Evolutionary conservation across 2,113 vertebrate species (phyloP).

Genomic region (Corythornis madagascariensis): DNA sequence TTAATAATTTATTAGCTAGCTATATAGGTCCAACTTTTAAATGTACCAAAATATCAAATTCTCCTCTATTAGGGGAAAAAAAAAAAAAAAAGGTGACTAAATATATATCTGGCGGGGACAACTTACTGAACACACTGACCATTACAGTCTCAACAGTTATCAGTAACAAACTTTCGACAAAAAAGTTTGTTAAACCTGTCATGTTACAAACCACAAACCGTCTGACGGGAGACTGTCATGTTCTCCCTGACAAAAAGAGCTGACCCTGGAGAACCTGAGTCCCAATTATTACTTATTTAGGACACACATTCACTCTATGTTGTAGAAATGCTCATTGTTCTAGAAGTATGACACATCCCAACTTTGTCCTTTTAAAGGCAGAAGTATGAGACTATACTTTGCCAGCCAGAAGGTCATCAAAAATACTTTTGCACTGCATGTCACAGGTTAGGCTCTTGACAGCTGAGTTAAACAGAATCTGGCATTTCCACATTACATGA

Average conservation of each 20-base stretch:
- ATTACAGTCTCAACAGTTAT: not conserved
- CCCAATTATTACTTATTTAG: not conserved
- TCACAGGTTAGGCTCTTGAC: not conserved
- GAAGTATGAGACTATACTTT: not conserved
- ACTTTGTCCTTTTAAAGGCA: not conserved
- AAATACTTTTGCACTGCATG: fast-evolving
- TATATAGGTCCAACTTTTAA: not conserved
- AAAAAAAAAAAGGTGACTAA: not conserved
- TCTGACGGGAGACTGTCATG: not conserved
- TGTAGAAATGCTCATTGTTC: not conserved
- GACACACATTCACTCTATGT: not conserved
- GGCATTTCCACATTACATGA: not conserved
- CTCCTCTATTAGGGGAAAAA: not conserved
- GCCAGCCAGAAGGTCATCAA: not conserved
- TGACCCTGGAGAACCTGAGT: not conserved
- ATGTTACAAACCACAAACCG: not conserved
- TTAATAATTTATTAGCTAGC: not conserved
- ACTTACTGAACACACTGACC: not conserved
- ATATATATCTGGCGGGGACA: not conserved
- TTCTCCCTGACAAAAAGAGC: not conserved
- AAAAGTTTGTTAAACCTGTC: too few species aligned
- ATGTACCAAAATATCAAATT: not conserved
- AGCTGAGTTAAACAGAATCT: not conserved
- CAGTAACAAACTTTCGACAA: not conserved
- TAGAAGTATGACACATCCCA: not conserved